Base-by-base conservation (phyloP, 2,113 vertebrate species). In the Lampris megalopsis region DNA sequence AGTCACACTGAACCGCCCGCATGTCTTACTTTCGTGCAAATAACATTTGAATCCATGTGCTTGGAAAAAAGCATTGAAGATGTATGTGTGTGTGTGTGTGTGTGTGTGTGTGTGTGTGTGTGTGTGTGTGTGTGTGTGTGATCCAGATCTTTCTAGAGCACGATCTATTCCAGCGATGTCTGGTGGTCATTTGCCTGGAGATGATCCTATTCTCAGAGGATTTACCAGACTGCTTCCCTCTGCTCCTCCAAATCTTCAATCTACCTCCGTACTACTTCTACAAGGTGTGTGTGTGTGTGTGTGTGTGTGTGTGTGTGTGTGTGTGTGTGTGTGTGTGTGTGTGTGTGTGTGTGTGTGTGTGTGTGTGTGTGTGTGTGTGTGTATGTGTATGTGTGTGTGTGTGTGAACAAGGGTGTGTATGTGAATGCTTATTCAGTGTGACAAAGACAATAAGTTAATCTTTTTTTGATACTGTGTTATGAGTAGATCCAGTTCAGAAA, bases 111-210 rank as follows among this genome's bases (percentile, higher is more conserved):
- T 49, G 48, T 49, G 48, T 43, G n/a, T 45, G 41, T 43, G 40
- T n/a, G 40, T 45, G 38, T 40, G 36, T 60, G 24, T 24, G 24
- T 77, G n/a, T 72, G 52, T 83, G 41, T 68, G n/a, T 86, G 70
- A 87, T 85, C 42, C 86, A 96, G 96, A 91, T 86, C 36, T 75
- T 96, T 71, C 82, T 97, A 86, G 94, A 95, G 57, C 93, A 94
- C 49, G 94, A 96, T 5, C 90, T 95, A 42, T 93, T 95, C 80
- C 96, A 97, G 38, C 81, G 90, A 41, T 96, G 95, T 1, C 94
- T 98, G 57, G 85, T 97, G 82, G 94, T 94, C 0, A 96, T 96
- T 49, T 97, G 95, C 79, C 94, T 98, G 68, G 96, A 97, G 88
- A 94, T 97, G 0, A 68, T 94, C 37, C 90, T 87, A 63, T 96